These are phyloP conservation scores for Urocolius indicus DNA, from an alignment of 2,113 vertebrate genomes.

Conservation along the genomic window DNA sequence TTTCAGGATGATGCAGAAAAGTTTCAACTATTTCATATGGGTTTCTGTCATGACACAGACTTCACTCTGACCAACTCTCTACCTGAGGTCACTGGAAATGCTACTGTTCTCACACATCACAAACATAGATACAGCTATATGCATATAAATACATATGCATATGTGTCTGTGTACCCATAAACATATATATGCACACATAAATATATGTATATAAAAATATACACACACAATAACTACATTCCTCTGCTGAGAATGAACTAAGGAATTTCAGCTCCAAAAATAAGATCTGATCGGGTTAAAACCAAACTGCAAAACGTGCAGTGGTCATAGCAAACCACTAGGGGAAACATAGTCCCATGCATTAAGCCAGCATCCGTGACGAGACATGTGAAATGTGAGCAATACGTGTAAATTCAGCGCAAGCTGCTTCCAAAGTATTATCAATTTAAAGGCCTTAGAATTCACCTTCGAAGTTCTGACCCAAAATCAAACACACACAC, in stretches of 20 bases:
- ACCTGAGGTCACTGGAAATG: not conserved
- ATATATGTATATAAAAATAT: not conserved
- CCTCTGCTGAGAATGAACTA: not conserved
- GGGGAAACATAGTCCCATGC: constrained; percentile 58
- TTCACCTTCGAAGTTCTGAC: not conserved
- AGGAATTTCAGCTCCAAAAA: not conserved
- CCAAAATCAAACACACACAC: not conserved
- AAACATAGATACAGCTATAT: not conserved
- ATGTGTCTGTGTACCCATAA: not conserved
- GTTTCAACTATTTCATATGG: not conserved
- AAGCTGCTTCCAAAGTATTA: not conserved
- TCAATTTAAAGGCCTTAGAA: not conserved
- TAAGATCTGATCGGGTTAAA: not conserved
- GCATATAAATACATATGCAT: not conserved
- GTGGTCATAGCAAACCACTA: constrained; percentile 38
- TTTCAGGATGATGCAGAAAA: not conserved
- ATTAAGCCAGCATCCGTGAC: not conserved
- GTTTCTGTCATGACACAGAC: not conserved
- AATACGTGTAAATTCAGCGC: not conserved
- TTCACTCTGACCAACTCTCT: not conserved
- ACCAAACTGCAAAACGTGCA: not conserved
- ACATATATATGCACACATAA: too few relatives aligned
- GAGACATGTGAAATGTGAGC: not conserved
- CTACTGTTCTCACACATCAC: not conserved
- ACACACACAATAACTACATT: not conserved